These are phyloP conservation scores for Drosophila limbata DNA, from an alignment of 2,888 invertebrate genomes.

Conservation along the genomic window DNA sequence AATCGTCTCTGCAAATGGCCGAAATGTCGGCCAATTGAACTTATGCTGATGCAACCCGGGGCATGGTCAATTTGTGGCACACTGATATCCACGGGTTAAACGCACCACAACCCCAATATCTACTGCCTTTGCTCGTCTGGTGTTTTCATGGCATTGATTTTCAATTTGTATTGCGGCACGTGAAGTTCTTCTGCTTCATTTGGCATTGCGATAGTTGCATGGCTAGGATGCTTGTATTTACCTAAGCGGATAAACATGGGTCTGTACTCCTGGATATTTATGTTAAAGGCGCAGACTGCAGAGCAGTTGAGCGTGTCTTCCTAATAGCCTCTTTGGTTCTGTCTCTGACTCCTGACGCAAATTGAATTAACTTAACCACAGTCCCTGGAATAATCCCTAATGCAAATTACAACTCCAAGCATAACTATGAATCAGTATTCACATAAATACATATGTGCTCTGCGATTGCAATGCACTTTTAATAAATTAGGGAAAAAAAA, in stretches of 20 bases:
- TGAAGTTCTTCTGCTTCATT: constrained; percentile 76
- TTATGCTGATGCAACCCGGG: constrained; percentile 4
- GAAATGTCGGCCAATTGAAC: constrained; percentile 51
- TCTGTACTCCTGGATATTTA: constrained; percentile 38
- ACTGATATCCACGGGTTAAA: constrained; percentile 59
- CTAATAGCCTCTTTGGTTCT: neutral
- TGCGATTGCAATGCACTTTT: constrained; percentile 1
- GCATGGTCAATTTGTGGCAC: constrained; percentile 53
- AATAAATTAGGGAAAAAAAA: neutral
- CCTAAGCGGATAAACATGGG: constrained; percentile 66
- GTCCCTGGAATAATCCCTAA: constrained; percentile 18
- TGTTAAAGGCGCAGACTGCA: constrained; percentile 40
- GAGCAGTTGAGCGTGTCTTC: constrained; percentile 31
- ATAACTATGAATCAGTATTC: constrained; percentile 11
- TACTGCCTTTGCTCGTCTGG: neutral
- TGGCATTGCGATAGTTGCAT: constrained; percentile 28
- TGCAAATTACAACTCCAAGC: constrained; percentile 9
- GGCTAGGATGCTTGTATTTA: constrained; percentile 48
- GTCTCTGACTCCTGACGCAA: constrained; percentile 26
- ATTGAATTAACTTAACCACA: constrained; percentile 65
- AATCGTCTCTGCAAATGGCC: constrained; percentile 19
- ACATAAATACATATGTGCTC: neutral
- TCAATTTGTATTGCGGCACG: constrained; percentile 75
- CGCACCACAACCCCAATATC: constrained; percentile 10
- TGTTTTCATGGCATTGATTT: constrained; percentile 67